These are phyloP conservation scores for Phaonia tiefii DNA, from an alignment of 2,888 invertebrate species.

Conservation along the genomic window DNA sequence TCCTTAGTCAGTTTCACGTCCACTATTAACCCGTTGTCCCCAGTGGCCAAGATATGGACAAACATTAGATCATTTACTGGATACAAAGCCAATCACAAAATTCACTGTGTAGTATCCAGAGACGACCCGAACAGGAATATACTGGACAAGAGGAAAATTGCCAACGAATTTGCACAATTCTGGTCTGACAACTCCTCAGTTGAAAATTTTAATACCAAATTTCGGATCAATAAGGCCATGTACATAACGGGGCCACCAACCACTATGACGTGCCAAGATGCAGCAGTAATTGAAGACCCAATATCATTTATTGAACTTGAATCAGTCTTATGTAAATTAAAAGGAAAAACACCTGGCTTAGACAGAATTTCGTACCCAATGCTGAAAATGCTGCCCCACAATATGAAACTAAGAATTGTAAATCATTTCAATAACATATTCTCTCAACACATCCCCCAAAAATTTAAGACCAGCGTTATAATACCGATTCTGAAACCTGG, in stretches of 20 bases:
- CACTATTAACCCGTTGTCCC: slow-evolving; percentile 42
- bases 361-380: slow-evolving; percentile 52
- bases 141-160: not conserved
- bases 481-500: slow-evolving; percentile 60
- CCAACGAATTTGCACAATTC: not conserved
- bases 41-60: slow-evolving; percentile 40
- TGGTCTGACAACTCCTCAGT: slow-evolving; percentile 1
- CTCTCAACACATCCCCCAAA: slow-evolving; percentile 54
- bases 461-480: slow-evolving; percentile 54
- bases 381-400: slow-evolving; percentile 39
- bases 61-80: slow-evolving; percentile 41
- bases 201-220: not conserved
- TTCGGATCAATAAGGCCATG: too few species aligned
- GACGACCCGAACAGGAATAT: not conserved
- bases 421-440: slow-evolving; percentile 57
- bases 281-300: too few species aligned
- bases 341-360: slow-evolving; percentile 35
- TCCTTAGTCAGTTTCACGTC: slow-evolving; percentile 35
- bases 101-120: slow-evolving; percentile 22
- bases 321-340: not conserved
- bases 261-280: too few species aligned
- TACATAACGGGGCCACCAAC: too few species aligned
- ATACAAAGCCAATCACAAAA: slow-evolving; percentile 12
- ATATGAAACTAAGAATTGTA: slow-evolving; percentile 37
- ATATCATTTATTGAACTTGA: too few species aligned